Conservation (phyloP, 2,797 vertebrate genomes). For the Schizopygopsis pylzovi region DNA sequence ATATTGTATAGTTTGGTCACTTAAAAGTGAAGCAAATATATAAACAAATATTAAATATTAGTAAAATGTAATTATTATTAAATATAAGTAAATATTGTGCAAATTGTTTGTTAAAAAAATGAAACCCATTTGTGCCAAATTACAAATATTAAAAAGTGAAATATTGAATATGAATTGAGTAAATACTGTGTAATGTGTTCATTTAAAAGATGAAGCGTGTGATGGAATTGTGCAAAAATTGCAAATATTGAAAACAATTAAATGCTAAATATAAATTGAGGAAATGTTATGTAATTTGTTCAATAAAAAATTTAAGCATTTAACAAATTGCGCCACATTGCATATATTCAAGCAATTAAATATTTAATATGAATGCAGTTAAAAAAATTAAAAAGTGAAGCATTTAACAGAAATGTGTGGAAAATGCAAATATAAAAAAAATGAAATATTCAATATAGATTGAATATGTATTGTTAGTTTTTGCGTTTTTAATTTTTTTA, state of each 20-base stretch:
- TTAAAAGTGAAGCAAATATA: not conserved
- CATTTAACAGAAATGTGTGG: not conserved
- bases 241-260: not conserved
- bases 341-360: not conserved
- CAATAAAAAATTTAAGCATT: not conserved
- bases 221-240: not conserved
- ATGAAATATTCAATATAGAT: not conserved
- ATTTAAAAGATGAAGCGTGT: not conserved
- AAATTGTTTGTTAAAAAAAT: too few species aligned
- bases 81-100: too few species aligned
- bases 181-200: not conserved
- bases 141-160: too few species aligned
- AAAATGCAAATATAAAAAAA: not conserved
- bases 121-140: too few species aligned
- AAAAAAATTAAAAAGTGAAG: not conserved
- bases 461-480: not conserved
- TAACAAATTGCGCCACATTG: not conserved
- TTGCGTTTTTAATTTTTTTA: not conserved
- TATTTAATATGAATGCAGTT: not conserved
- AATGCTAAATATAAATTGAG: not conserved
- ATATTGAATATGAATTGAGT: not conserved
- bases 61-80: too few species aligned
- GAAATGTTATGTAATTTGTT: not conserved
- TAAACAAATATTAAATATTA: not conserved
- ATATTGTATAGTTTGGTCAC: not conserved